Conservation (phyloP, 2,113 vertebrate genomes). For the Merops nubicus region DNA sequence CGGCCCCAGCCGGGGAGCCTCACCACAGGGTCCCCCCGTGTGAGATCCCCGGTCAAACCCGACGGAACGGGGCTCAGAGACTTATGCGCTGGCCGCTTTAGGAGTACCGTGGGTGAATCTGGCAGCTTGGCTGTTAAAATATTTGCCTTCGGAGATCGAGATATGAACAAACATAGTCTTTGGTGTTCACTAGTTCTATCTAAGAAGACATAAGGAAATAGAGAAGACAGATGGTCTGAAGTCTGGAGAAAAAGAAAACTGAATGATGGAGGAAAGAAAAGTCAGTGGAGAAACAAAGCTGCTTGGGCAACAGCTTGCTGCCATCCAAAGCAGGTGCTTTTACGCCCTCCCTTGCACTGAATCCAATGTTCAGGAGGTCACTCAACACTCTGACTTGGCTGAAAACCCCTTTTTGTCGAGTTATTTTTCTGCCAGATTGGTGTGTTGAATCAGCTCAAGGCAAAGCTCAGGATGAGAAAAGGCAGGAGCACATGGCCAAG, state of each 20-base stretch:
- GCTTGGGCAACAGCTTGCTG: background rate
- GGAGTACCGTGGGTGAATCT: background rate
- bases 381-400: background rate
- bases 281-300: background rate
- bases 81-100: fast-evolving
- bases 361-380: background rate
- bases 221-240: background rate
- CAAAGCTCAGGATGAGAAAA: background rate
- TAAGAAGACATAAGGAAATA: background rate
- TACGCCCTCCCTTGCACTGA: background rate
- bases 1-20: no score
- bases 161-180: background rate
- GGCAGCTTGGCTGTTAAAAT: background rate
- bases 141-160: background rate
- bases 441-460: background rate
- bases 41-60: background rate
- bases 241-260: background rate
- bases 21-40: background rate
- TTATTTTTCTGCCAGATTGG: background rate
- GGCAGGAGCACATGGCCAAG: background rate
- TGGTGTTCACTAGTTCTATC: background rate
- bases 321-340: background rate
- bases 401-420: background rate
- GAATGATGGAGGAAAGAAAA: background rate
- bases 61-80: fast-evolving